Conservation (phyloP, 2,797 vertebrate species). For the Takifugu ocellatus region DNA sequence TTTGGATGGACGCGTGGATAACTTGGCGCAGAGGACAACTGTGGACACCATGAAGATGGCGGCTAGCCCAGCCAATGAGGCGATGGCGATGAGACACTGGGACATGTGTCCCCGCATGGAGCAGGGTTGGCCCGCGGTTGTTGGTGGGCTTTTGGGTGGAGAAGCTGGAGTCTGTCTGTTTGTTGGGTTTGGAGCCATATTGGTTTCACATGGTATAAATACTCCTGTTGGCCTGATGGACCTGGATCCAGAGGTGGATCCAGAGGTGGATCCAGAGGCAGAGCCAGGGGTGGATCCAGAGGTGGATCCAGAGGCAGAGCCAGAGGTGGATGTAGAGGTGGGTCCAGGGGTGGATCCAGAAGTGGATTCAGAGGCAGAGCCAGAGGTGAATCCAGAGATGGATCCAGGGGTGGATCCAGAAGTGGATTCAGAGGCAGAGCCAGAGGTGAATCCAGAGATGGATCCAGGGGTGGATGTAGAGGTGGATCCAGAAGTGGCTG, state of each 20-base stretch:
- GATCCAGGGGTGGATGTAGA: not conserved
- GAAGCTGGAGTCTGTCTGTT: not conserved
- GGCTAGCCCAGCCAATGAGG: constrained; percentile 75
- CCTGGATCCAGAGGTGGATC: no score
- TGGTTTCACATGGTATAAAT: no score
- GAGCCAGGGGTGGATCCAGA: not conserved
- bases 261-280: not conserved
- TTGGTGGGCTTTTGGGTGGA: not conserved
- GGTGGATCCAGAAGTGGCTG: not conserved
- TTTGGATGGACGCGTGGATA: constrained; percentile 65
- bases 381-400: not conserved
- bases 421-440: not conserved
- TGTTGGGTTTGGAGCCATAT: not conserved
- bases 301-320: not conserved
- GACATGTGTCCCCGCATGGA: constrained; percentile 30
- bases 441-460: not conserved
- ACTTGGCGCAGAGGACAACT: constrained; percentile 73
- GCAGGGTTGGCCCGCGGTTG: constrained; percentile 28
- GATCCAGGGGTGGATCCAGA: not conserved
- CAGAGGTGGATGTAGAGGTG: not conserved
- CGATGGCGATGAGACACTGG: constrained; percentile 79
- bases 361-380: not conserved
- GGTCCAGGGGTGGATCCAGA: not conserved
- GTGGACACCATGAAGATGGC: constrained; percentile 81
- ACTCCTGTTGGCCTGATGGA: not conserved